Evolutionary conservation across 92 coral and sea anemone genomes (phyloP).

Genomic region (Plumapathes pennacea): DNA sequence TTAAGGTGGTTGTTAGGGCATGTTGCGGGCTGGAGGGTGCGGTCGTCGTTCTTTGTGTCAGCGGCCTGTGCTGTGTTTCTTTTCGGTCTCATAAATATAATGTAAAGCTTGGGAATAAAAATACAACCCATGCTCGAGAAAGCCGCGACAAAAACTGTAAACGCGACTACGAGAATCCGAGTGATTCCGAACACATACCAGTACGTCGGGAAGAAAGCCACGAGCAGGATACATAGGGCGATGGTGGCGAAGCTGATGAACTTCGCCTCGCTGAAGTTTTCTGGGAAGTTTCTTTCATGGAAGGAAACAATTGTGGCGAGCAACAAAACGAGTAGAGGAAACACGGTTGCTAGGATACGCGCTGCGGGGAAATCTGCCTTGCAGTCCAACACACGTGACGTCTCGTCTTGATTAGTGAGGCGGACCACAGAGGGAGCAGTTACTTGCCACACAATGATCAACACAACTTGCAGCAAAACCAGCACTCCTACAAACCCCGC

Average conservation of each 20-base stretch:
- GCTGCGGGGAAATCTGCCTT: conserved; percentile 53
- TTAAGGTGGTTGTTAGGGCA: too few relatives aligned
- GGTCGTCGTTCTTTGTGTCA: neutral
- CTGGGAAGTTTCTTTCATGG: conserved; percentile 75
- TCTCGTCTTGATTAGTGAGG: conserved; percentile 53
- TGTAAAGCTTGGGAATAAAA: conserved; percentile 78
- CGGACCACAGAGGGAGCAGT: conserved; percentile 47
- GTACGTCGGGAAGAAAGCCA: conserved; percentile 90
- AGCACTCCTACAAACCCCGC: conserved; percentile 33
- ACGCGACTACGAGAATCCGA: conserved; percentile 74
- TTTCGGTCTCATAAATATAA: conserved; percentile 69
- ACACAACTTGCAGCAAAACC: conserved; percentile 46
- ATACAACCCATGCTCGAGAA: conserved; percentile 84
- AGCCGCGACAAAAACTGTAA: conserved; percentile 69
- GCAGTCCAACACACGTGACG: conserved; percentile 82
- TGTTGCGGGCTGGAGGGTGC: too few relatives aligned
- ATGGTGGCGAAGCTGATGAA: conserved; percentile 86
- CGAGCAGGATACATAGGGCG: conserved; percentile 78
- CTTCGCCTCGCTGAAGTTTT: conserved; percentile 88
- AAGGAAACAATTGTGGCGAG: conserved; percentile 75
- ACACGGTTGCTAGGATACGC: conserved; percentile 62
- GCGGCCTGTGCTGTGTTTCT: conserved; percentile 28
- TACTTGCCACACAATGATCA: conserved; percentile 71
- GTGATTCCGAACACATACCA: conserved; percentile 88
- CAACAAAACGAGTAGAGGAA: conserved; percentile 64